phyloP scores from a whole-genome alignment of 2,888 invertebrate genomes.

The Caenorhabditis sp. region DNA sequence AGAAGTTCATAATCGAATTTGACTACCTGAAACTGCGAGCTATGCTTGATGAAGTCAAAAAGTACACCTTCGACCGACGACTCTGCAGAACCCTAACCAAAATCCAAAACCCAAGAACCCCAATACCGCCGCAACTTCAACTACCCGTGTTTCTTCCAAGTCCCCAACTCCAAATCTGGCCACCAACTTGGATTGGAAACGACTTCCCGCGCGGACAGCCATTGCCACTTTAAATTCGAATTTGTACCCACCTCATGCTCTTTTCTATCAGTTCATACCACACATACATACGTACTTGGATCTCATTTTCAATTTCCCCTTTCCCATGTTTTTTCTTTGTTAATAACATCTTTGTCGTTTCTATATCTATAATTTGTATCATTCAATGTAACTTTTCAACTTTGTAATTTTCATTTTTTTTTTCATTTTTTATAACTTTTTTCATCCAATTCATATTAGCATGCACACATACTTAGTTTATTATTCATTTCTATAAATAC shows the following conservation, averaged over 20 bases:
- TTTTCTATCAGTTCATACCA: neutral
- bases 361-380: neutral
- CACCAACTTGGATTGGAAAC: constrained; percentile 1
- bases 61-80: constrained; percentile 29
- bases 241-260: neutral
- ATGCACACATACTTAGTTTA: neutral
- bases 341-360: too few species aligned
- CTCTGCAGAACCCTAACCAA: neutral
- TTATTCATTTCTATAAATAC: neutral
- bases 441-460: neutral
- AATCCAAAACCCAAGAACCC: neutral
- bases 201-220: neutral
- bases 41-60: constrained; percentile 33
- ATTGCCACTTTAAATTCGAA: neutral
- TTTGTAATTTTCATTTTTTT: neutral
- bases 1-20: constrained; percentile 25
- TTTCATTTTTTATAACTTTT: neutral
- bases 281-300: neutral
- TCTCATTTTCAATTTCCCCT: neutral
- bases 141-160: neutral
- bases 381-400: neutral
- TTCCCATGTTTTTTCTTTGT: neutral
- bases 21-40: constrained; percentile 37
- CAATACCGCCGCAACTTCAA: neutral
- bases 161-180: neutral